Conservation (phyloP, 2,888 invertebrate species). For the Exocentrus adspersus region DNA sequence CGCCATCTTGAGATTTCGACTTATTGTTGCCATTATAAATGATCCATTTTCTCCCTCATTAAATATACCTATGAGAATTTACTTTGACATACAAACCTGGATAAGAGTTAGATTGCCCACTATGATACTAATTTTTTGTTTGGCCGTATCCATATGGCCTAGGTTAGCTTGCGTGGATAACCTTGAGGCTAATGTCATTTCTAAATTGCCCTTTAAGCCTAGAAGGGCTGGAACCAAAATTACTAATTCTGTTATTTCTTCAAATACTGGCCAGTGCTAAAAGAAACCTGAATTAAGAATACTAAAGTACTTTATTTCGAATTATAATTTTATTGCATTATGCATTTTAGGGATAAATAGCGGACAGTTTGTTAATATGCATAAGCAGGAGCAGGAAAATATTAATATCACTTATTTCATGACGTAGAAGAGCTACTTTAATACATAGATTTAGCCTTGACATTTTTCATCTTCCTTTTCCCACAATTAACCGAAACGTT, state of each 20-base stretch:
- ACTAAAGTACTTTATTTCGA: background rate
- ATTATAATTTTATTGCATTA: background rate
- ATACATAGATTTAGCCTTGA: background rate
- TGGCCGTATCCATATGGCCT: conserved; percentile 77
- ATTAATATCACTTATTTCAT: background rate
- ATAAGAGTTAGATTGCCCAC: conserved; percentile 79
- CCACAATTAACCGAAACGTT: background rate
- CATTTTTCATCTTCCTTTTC: background rate
- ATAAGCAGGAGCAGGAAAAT: background rate
- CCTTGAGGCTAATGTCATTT: conserved; percentile 85
- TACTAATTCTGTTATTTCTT: conserved; percentile 75
- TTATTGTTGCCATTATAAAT: too few species aligned
- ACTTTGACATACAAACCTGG: conserved; percentile 66
- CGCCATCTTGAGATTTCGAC: too few species aligned
- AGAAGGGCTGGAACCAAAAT: conserved; percentile 81
- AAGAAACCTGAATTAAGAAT: conserved; percentile 37
- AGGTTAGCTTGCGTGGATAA: conserved; percentile 83
- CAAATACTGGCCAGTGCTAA: conserved; percentile 79
- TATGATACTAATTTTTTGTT: conserved; percentile 74
- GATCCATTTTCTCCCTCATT: too few species aligned
- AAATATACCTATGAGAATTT: too few species aligned
- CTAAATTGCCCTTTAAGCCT: conserved; percentile 84
- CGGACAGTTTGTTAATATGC: background rate
- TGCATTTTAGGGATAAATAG: too few species aligned
- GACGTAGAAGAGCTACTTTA: background rate